A percentile compares a stretch with the other conserved stretches of the same genome.
Conservation (phyloP, 2,888 invertebrate genomes). For the Digitonthophagus gazella region DNA sequence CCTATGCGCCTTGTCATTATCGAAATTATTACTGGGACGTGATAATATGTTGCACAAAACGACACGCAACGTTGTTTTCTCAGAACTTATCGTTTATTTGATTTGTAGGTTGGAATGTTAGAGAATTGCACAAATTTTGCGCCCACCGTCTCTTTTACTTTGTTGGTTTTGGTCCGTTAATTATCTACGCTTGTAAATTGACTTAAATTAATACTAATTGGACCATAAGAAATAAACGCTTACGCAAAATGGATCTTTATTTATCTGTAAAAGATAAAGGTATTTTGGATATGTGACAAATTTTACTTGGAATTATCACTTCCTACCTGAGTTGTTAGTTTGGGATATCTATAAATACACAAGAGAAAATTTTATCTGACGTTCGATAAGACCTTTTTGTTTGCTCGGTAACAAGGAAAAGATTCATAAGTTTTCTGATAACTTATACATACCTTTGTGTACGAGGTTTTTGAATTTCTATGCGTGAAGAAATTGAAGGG, state of each 20-base stretch:
- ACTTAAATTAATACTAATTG: neutral
- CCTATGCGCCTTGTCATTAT: neutral
- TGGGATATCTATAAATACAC: neutral
- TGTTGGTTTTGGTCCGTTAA: neutral
- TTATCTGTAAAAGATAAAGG: neutral
- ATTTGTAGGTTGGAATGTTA: neutral
- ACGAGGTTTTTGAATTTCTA: neutral
- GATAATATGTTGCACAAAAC: neutral
- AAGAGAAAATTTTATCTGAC: neutral
- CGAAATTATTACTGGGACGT: neutral
- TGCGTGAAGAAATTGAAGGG: neutral
- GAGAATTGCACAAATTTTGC: neutral
- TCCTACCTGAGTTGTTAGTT: neutral
- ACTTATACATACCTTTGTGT: neutral
- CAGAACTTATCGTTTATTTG: neutral
- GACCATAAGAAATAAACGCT: neutral
- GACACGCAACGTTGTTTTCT: neutral
- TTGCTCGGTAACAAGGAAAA: neutral
- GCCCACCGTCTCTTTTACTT: neutral
- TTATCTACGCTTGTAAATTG: neutral
- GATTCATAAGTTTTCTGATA: neutral
- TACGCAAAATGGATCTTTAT: neutral
- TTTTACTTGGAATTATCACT: neutral
- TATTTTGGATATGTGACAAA: neutral
- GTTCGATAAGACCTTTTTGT: neutral